Evolutionary conservation across 1,140 invertebrate species (phyloP), one percentile per base, ranked within the genome.

Genomic region (Orchesella cincta): DNA sequence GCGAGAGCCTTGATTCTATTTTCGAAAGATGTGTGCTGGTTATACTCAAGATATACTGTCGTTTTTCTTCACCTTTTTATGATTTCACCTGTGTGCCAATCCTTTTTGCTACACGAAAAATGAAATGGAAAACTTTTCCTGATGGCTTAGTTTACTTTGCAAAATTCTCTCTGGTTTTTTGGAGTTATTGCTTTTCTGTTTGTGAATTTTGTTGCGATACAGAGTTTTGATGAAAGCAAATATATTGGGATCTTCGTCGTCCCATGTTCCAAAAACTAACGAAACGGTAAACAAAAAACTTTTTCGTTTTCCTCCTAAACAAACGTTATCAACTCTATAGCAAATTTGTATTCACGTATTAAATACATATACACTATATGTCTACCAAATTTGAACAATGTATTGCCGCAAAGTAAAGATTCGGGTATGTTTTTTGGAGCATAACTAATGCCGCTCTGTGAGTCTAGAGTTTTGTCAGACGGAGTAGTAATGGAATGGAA

Each of bases 131-230:
- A 57, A 57, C 14, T 57, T 57, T 57, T 57, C 23, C 52, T 57
- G 14, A 57, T 57, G 52, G 23, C 52, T 57, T 57, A 57, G 52
- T 57, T 57, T 57, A 57, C 52, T 57, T 57, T 26, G 23, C 14
- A 57, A 57, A 57, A 57, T n/a, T 57, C 52, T 57, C 39, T 46
- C 39, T 18, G 5, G 5, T 18, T 46, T 18, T 46, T 46, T 23
- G 8, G 52, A 57, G 52, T 57, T 57, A 26, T n/a, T 57, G 52
- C 23, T n/a, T 57, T 57, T 57, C 39, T 20, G 23, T 23, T 57
- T 23, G 14, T 5, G 23, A 57, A 57, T 14, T 57, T 57, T 57
- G 52, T 57, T 57, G 52, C 5, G 23, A 57, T 57, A 57, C 14
- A 57, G 3, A 57, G 3, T 57, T 57, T 12, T 57, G 52, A 57